Conservation (phyloP, 1,140 invertebrate genomes). For the Papilio xuthus region DNA sequence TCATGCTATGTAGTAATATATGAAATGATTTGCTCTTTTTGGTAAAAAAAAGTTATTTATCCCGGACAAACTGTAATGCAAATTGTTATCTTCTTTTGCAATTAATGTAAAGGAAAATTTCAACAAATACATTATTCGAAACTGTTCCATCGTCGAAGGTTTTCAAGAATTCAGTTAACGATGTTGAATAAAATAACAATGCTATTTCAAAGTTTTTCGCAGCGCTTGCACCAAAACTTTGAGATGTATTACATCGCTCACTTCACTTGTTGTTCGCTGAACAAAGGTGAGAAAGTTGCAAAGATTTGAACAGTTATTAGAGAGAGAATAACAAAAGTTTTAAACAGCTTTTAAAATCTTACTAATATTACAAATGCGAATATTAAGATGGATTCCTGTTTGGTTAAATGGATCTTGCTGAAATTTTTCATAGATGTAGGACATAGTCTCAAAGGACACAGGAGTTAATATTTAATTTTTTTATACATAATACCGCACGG, state of each 20-base stretch:
- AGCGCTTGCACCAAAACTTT: slow-evolving; percentile 20
- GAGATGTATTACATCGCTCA: slow-evolving; percentile 1
- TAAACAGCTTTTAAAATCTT: neutral
- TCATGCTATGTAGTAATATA: neutral
- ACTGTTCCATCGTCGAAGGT: neutral
- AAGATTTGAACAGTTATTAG: slow-evolving; percentile 6
- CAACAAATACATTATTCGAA: neutral
- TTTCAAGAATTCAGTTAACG: slow-evolving; percentile 13
- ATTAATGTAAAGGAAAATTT: neutral
- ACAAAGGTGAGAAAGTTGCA: slow-evolving; percentile 10
- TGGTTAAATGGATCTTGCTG: neutral
- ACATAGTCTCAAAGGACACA: too few species aligned
- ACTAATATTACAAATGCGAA: neutral
- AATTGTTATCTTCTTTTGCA: neutral
- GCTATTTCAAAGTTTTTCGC: slow-evolving; percentile 14
- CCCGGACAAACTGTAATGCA: neutral
- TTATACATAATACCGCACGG: too few species aligned
- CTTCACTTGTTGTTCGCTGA: neutral
- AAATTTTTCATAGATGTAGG: too few species aligned
- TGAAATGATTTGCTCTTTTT: neutral
- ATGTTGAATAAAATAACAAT: slow-evolving; percentile 20
- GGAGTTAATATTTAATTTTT: too few species aligned
- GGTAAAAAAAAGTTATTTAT: neutral
- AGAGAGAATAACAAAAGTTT: neutral
- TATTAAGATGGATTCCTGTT: too few species aligned